Evolutionary conservation across 1,140 invertebrate genomes (phyloP).

Genomic region (Drosophila prosaltans): DNA sequence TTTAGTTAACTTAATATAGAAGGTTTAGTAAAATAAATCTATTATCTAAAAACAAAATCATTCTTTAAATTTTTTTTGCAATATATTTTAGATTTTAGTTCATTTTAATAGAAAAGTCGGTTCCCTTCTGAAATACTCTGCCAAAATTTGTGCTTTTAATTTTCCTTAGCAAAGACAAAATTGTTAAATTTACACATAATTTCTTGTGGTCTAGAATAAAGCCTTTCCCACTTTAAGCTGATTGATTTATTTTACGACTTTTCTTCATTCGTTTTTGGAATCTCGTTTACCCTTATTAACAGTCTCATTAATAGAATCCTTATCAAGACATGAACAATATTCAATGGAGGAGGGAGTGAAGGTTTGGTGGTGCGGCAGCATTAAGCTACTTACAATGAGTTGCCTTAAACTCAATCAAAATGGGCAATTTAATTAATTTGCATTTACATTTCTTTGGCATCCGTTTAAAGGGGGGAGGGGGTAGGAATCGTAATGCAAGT

Average conservation of each 20-base stretch:
- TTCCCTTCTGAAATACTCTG: no score
- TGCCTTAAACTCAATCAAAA: slow-evolving; percentile 44
- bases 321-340: background rate
- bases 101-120: no score
- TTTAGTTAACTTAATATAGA: no score
- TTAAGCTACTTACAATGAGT: slow-evolving; percentile 12
- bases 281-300: slow-evolving; percentile 4
- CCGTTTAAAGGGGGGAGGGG: slow-evolving; percentile 1
- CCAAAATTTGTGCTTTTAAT: no score
- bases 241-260: slow-evolving; percentile 4
- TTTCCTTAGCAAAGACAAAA: no score
- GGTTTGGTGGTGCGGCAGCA: background rate
- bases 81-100: no score
- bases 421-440: slow-evolving; percentile 66
- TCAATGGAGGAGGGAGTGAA: background rate
- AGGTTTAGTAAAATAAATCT: no score
- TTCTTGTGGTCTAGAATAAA: background rate
- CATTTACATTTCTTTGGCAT: slow-evolving; percentile 59
- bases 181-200: background rate
- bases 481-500: background rate
- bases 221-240: background rate
- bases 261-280: background rate
- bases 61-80: no score
- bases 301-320: slow-evolving; percentile 12
- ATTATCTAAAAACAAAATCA: no score